Base-by-base conservation (phyloP, 2,888 invertebrate species). In the Pachycephus smyrnensis region DNA sequence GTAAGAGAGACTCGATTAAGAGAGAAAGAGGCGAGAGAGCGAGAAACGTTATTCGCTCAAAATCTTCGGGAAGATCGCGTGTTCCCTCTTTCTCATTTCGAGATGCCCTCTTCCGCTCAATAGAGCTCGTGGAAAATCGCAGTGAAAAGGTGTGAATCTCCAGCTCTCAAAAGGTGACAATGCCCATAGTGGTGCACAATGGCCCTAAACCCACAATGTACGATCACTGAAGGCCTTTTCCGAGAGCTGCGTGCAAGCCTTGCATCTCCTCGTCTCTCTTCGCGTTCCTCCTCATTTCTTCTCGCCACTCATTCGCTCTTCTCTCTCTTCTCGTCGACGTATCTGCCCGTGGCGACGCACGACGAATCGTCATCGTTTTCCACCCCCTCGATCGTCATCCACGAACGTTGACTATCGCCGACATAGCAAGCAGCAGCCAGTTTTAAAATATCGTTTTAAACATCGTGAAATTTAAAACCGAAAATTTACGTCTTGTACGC, bases 141-240 rank as follows among this genome's bases (percentile, higher is more conserved):
- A 83, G 82, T 88, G 87, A 89, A 89, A 89, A 90, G 90, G 90
- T 90, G 89, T 87, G 89, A 90, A 91, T 90, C 90, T 88, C 88
- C 84, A 79, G 82, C 82, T 81, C 86, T 90, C 86, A 89, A 90
- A 88, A 87, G 88, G 82, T 86, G 88, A 90, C 90, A 90, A 91
- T 90, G 85, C 83, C 83, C 83, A 85, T 82, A 85, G 86, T 87
- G 82, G 85, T 83, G 80, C 86, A 89, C 88, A 88, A 87, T 89
- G 87, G 86, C 86, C 87, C 86, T 85, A 86, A 89, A 88, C 84
- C 88, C 89, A 90, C 90, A 90, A 89, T 89, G 88, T 87, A 79
- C 83, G 85, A 71, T 71, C 71, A 31, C 32, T 32, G 71, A 71
- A 71, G 71, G 71, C 71, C 71, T 71, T 77, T 80, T 80, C 84